A percentile compares a stretch with the other conserved stretches of the same genome.
Evolutionary conservation across 2,797 vertebrate genomes (phyloP).

Genomic region (Ptychobarbus kaznakovi): DNA sequence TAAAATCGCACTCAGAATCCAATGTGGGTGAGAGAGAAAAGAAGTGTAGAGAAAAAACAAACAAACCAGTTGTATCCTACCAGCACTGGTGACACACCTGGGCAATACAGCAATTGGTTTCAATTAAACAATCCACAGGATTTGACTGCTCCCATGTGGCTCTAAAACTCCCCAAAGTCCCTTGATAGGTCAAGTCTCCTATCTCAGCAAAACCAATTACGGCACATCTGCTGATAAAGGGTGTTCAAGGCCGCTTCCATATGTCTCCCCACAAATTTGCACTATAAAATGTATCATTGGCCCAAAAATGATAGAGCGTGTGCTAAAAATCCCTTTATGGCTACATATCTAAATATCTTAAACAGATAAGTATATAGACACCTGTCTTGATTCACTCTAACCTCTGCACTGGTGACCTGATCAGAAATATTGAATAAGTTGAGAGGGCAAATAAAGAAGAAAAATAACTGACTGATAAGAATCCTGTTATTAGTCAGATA

Average conservation of each 20-base stretch:
- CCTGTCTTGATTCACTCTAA: constrained; percentile 1
- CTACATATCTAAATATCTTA: neutral
- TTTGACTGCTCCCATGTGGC: neutral
- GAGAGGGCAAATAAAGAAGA: constrained; percentile 41
- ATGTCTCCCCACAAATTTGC: neutral
- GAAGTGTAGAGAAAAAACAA: neutral
- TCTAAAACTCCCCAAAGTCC: neutral
- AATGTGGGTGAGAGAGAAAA: neutral
- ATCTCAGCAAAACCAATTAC: constrained; percentile 5
- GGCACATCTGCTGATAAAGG: constrained; percentile 2
- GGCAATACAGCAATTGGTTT: constrained; percentile 1
- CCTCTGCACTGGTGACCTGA: neutral
- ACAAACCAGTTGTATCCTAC: neutral
- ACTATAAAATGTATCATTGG: neutral
- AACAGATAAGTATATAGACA: neutral
- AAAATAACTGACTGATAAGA: constrained; percentile 51
- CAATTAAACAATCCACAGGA: constrained; percentile 7
- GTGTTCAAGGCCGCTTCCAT: neutral
- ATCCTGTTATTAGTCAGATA: constrained; percentile 52
- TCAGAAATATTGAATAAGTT: constrained; percentile 43
- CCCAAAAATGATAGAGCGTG: neutral
- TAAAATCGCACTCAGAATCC: neutral
- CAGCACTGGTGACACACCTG: constrained; percentile 6
- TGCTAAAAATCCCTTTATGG: neutral
- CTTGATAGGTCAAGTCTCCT: neutral